Evolutionary conservation across 2,113 vertebrate species (phyloP).

Genomic region (Nanger granti): DNA sequence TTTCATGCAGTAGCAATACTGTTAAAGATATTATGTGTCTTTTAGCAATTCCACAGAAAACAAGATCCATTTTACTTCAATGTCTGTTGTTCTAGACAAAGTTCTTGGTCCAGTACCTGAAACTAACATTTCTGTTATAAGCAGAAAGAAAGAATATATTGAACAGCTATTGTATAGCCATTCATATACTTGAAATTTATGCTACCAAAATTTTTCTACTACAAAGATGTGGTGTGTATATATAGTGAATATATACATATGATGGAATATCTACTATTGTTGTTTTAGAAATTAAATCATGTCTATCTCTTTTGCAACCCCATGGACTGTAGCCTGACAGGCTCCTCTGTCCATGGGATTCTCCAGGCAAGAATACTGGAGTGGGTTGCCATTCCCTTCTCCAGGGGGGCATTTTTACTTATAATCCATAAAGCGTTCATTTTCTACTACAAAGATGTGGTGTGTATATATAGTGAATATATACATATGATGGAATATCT

Average conservation of each 20-base stretch:
- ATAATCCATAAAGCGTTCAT: too few relatives aligned
- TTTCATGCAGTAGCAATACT: neutral
- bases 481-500: neutral
- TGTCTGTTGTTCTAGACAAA: neutral
- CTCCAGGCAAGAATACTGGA: too few relatives aligned
- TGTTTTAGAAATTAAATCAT: too few relatives aligned
- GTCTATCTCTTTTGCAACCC: too few relatives aligned
- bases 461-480: neutral
- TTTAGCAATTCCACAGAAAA: neutral
- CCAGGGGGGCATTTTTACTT: too few relatives aligned
- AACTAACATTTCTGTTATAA: neutral
- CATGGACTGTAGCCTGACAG: too few relatives aligned
- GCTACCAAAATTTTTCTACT: neutral
- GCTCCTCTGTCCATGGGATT: too few relatives aligned
- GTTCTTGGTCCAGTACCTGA: neutral
- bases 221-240: neutral
- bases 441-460: neutral
- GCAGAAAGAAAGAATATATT: neutral
- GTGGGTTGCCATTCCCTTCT: too few relatives aligned
- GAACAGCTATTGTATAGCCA: neutral
- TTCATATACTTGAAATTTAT: neutral
- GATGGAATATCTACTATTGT: neutral
- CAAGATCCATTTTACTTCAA: neutral
- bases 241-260: neutral
- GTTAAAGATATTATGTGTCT: neutral